Conservation (phyloP, 2,888 invertebrate genomes). For the Platycheirus rosarum region DNA sequence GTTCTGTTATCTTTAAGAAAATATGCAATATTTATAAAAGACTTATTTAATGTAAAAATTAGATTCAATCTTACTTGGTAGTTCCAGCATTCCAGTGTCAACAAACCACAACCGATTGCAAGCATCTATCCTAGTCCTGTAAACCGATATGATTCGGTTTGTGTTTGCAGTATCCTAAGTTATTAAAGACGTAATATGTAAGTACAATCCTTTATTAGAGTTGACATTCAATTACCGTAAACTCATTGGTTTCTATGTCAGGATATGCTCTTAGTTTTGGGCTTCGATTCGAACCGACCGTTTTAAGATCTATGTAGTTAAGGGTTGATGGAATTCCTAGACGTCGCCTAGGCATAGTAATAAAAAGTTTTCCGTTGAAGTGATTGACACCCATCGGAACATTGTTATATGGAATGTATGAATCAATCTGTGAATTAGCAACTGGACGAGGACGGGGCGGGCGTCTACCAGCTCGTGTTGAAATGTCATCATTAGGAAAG, state of each 20-base stretch:
- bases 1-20: conserved; percentile 77
- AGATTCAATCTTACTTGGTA: conserved; percentile 52
- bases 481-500: conserved; percentile 32
- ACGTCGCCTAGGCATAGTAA: conserved; percentile 89
- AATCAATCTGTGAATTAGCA: background rate
- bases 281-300: conserved; percentile 77
- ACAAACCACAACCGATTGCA: conserved; percentile 91
- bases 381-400: conserved; percentile 81
- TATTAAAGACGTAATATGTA: background rate
- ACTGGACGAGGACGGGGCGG: background rate
- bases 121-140: conserved; percentile 87
- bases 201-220: background rate
- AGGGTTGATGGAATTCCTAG: conserved; percentile 86
- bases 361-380: conserved; percentile 84
- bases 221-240: conserved; percentile 75
- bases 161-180: conserved; percentile 61
- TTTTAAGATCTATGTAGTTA: conserved; percentile 83
- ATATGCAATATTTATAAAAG: background rate
- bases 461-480: background rate
- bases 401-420: conserved; percentile 81
- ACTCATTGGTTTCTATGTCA: conserved; percentile 78
- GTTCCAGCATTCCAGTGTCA: conserved; percentile 89
- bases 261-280: conserved; percentile 81
- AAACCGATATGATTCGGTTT: conserved; percentile 86
- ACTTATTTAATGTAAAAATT: background rate